Base-by-base conservation (phyloP, 2,888 invertebrate species). In the Charanyca ferruginea region DNA sequence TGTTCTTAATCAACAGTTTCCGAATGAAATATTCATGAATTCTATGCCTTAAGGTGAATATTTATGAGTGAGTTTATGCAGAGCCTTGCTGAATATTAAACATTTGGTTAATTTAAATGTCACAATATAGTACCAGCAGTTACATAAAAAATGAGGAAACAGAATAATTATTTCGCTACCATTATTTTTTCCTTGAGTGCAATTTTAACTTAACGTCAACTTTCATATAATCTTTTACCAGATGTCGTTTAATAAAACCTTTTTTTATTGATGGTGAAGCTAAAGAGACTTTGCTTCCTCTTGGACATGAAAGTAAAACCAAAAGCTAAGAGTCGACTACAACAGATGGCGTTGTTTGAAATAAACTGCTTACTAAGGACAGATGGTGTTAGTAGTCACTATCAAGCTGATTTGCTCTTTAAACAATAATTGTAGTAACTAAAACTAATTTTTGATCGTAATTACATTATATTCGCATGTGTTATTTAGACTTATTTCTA, bases 1-100 rank as follows among this genome's bases (percentile, higher is more conserved):
- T 74, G 68, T 75, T 72, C 32, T 62, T 64, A 72, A 55, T 66
- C 57, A 70, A 58, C 67, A 59, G 62, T 70, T 66, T 32, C 44
- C 22, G 32, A 61, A 51, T 81, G n/a, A 73, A 79, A 73, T 66
- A 80, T 80, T 80, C 73, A 80, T 73, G 53, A 60, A 63, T 49
- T 73, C 49, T 53, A 23, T 67, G 41, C 63, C 54, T 66, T 44
- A 61, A 58, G 49, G 42, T 68, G 55, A 77, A 77, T 73, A 79
- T 81, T 69, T 79, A 71, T 73, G 66, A 66, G 66, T 62, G 62
- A 64, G 63, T 66, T 65, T 68, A 64, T 41, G 58, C 64, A 23
- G 35, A 66, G 45, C 54, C 42, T 52, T 65, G 63, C 44, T 69
- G 71, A 79, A 76, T 80, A 75, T 72, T 75, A 65, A 76, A 38